Conservation (phyloP, 2,113 vertebrate genomes). For the Rhadina sibilatrix region DNA sequence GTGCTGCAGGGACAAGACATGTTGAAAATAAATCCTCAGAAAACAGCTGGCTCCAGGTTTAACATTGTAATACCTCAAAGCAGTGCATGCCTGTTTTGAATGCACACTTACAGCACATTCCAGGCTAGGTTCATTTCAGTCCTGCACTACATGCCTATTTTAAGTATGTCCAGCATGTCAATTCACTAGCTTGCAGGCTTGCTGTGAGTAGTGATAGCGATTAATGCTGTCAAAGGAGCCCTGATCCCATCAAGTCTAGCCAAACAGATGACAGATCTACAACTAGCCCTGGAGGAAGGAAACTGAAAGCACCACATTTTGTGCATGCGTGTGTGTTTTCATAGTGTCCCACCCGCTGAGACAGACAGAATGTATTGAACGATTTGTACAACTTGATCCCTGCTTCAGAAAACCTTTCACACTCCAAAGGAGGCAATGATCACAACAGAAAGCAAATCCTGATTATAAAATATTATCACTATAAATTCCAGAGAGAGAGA, state of each 20-base stretch:
- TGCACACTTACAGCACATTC: slow-evolving; percentile 15
- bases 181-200: not conserved
- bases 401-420: not conserved
- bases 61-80: slow-evolving; percentile 39
- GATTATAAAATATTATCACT: slow-evolving; percentile 8
- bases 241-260: not conserved
- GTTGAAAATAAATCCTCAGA: slow-evolving; percentile 42
- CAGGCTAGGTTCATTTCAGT: not conserved
- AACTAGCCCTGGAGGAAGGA: slow-evolving; percentile 26
- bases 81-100: slow-evolving; percentile 29
- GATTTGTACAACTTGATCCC: slow-evolving; percentile 20
- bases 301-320: not conserved
- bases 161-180: slow-evolving; percentile 40
- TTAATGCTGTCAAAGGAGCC: slow-evolving; percentile 30
- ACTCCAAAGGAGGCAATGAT: not conserved
- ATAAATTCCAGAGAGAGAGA: slow-evolving; percentile 49
- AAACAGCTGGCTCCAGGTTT: slow-evolving; percentile 30
- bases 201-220: slow-evolving; percentile 30
- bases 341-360: not conserved
- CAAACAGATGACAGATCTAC: slow-evolving; percentile 20
- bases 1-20: not conserved
- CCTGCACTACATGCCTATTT: not conserved
- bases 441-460: not conserved
- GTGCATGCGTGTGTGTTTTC: not conserved
- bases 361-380: not conserved